Evolutionary conservation across 2,113 vertebrate genomes (phyloP), one percentile per base, ranked within the genome.

Genomic region (Callaeas wilsoni): DNA sequence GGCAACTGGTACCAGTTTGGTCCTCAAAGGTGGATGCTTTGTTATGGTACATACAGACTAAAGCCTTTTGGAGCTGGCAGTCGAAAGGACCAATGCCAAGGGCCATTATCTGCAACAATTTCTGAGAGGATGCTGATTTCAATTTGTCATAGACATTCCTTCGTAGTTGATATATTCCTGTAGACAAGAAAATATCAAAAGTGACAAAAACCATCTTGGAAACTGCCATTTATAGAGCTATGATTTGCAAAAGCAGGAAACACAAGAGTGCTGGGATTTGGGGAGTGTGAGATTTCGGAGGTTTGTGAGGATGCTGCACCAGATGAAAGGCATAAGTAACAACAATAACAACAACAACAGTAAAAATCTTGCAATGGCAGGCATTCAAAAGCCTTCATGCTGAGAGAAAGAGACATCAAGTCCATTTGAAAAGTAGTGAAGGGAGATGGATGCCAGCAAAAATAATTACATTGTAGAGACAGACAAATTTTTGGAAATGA

Each of bases 401-500:
- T 1, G 68, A 74, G 76, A 86, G 73, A 90, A 77, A 94, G 68
- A 94, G 94, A 95, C 85, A 95, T 86, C 67, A 90, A 95, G 88
- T 93, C 87, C 92, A 75, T 93, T 46, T 81, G 76, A 89, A 96
- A 88, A 81, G 53, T 57, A 77, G 65, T 13, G 49, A 92, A 84
- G 64, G 71, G 79, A 88, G 37, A n/a, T 33, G 56, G 64, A 64
- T 95, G 96, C 94, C 96, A 96, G 88, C 52, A 94, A 92, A 94
- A 96, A 94, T 92, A 96, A 95, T 94, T 84, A 84, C 41, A 93
- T 89, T 60, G 50, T 55, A 92, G n/a, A 86, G 39, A 68, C 6
- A 68, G 87, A 26, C 71, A 92, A 93, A 67, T 42, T 93, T 87
- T 76, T 75, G 26, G 68, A 93, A 84, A 80, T 27, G 74, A 91